phyloP scores from a whole-genome alignment of 1,140 invertebrate genomes.

The Pseudomyrmex gracilis region DNA sequence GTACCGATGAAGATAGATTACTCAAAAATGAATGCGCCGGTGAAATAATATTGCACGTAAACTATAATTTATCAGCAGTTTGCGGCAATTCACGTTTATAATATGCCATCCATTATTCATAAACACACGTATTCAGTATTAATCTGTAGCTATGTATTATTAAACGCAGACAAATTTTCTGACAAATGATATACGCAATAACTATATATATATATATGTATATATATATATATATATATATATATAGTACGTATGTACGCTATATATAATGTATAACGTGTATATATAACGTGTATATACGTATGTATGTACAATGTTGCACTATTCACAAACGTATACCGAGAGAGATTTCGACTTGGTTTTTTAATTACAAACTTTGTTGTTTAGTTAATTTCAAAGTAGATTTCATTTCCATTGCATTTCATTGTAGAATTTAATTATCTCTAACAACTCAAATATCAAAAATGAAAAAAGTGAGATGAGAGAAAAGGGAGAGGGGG shows the following conservation, averaged over 20 bases:
- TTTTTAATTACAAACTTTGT: background rate
- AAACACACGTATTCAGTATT: constrained; percentile 41
- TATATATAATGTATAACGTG: too few relatives aligned
- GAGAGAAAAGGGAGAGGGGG: background rate
- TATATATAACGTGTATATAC: too few relatives aligned
- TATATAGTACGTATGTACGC: too few relatives aligned
- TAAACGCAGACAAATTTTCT: constrained; percentile 15
- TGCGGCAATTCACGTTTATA: constrained; percentile 23
- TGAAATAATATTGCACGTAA: constrained; percentile 24
- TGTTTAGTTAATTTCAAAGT: background rate
- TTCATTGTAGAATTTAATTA: constrained; percentile 14
- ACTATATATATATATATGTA: too few relatives aligned
- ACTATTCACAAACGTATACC: too few relatives aligned
- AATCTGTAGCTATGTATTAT: background rate
- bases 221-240: too few relatives aligned
- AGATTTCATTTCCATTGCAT: constrained; percentile 4
- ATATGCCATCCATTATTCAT: constrained; percentile 43
- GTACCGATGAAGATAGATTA: constrained; percentile 33
- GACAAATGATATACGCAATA: background rate
- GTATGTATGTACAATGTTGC: background rate
- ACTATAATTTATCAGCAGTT: constrained; percentile 46
- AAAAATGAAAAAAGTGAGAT: constrained; percentile 35
- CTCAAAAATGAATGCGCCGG: constrained; percentile 20
- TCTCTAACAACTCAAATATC: too few relatives aligned
- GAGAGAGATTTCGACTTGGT: too few relatives aligned